Evolutionary conservation across 2,888 invertebrate species (phyloP).

Genomic region (Epistrophe eligans): DNA sequence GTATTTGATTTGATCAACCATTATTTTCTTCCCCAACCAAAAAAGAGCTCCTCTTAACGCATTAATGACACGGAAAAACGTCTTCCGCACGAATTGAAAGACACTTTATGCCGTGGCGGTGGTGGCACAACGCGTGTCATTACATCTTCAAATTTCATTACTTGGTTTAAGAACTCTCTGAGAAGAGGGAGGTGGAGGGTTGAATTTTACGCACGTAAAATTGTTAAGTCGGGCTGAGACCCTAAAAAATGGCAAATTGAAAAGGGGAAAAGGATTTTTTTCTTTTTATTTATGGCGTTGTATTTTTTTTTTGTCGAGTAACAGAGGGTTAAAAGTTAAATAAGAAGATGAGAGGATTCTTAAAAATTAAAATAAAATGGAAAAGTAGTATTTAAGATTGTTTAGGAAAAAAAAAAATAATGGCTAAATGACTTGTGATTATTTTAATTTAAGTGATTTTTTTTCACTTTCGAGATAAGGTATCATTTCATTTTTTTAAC

Average conservation of each 20-base stretch:
- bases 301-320: not conserved
- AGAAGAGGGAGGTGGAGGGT: too few relatives aligned
- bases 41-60: constrained; percentile 7
- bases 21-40: not conserved
- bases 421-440: constrained; percentile 26
- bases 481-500: not conserved
- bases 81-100: constrained; percentile 44
- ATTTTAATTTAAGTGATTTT: constrained; percentile 22
- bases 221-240: not conserved
- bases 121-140: constrained; percentile 45
- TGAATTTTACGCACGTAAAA: constrained; percentile 28
- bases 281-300: constrained; percentile 1
- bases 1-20: constrained; percentile 1
- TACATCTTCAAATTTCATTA: constrained; percentile 45
- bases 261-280: constrained; percentile 26
- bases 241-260: constrained; percentile 22
- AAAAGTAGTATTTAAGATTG: not conserved
- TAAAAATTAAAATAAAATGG: constrained; percentile 18
- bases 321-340: constrained; percentile 25
- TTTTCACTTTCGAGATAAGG: not conserved
- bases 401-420: not conserved
- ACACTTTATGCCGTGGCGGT: not conserved
- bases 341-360: not conserved
- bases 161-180: not conserved
- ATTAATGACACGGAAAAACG: constrained; percentile 61